Evolutionary conservation across 2,888 invertebrate genomes (phyloP).

Genomic region (Agrilus biguttatus): DNA sequence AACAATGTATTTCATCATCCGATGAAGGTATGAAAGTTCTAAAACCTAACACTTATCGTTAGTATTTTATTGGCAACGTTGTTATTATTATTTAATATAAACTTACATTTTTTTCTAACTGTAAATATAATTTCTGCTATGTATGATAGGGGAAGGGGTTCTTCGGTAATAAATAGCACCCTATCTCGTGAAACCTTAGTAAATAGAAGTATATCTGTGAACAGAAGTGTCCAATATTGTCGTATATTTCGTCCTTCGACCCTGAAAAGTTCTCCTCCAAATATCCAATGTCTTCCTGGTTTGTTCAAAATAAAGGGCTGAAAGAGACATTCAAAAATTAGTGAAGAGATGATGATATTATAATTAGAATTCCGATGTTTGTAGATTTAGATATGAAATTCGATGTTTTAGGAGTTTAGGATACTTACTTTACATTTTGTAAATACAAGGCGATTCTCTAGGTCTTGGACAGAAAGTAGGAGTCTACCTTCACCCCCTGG

Average conservation of each 20-base stretch:
- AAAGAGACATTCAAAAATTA: slow-evolving; percentile 11
- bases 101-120: slow-evolving; percentile 65
- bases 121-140: slow-evolving; percentile 76
- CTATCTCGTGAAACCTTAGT: slow-evolving; percentile 76
- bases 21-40: too few relatives aligned
- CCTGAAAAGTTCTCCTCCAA: slow-evolving; percentile 70
- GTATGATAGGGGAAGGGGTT: slow-evolving; percentile 62
- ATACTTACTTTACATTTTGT: slow-evolving; percentile 68
- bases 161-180: slow-evolving; percentile 77
- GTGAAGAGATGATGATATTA: too few relatives aligned
- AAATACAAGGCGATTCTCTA: slow-evolving; percentile 78
- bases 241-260: slow-evolving; percentile 70
- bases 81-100: background rate
- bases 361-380: too few relatives aligned
- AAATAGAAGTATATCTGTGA: slow-evolving; percentile 72
- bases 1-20: too few relatives aligned
- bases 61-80: too few relatives aligned
- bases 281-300: slow-evolving; percentile 78
- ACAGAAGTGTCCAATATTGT: slow-evolving; percentile 74
- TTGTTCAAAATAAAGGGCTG: slow-evolving; percentile 72
- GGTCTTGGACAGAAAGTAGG: slow-evolving; percentile 64
- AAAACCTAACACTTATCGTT: too few relatives aligned
- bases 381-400: background rate
- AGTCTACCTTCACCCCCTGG: slow-evolving; percentile 73
- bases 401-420: background rate